These are phyloP conservation scores for Neostethus bicornis DNA, from an alignment of 2,797 vertebrate genomes.

Conservation along the genomic window DNA sequence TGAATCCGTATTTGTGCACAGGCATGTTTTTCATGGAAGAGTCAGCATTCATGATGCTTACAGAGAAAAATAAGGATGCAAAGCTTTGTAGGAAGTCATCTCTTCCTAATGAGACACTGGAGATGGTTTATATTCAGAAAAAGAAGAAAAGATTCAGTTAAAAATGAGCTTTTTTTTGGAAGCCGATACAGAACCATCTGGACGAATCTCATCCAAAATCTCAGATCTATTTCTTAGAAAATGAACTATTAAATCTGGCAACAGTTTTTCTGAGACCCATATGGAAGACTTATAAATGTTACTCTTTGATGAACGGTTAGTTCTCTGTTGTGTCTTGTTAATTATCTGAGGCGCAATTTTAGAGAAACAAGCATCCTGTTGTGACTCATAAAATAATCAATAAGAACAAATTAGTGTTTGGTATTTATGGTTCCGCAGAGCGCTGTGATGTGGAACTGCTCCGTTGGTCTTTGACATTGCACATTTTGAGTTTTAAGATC, in stretches of 20 bases:
- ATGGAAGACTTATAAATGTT: too few species aligned
- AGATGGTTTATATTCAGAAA: neutral
- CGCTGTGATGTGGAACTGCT: neutral
- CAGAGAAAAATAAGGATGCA: neutral
- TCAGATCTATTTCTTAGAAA: too few species aligned
- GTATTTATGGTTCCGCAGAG: neutral
- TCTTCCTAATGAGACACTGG: neutral
- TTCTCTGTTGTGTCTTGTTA: neutral
- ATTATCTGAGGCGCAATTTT: neutral
- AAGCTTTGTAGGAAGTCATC: neutral
- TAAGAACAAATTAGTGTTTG: slow-evolving; percentile 3
- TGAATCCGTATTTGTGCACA: neutral
- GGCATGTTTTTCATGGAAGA: neutral
- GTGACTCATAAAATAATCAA: slow-evolving; percentile 21
- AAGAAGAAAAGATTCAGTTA: neutral
- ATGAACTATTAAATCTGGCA: too few species aligned
- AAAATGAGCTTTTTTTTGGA: neutral
- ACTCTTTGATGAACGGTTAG: too few species aligned
- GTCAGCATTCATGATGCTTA: neutral
- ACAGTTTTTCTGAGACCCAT: too few species aligned
- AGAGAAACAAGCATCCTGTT: neutral
- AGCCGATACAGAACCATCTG: neutral
- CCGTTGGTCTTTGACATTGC: neutral
- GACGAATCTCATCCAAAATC: too few species aligned
- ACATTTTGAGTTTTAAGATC: neutral